Base-by-base conservation (phyloP, 2,797 vertebrate genomes). In the Sciurus carolinensis region DNA sequence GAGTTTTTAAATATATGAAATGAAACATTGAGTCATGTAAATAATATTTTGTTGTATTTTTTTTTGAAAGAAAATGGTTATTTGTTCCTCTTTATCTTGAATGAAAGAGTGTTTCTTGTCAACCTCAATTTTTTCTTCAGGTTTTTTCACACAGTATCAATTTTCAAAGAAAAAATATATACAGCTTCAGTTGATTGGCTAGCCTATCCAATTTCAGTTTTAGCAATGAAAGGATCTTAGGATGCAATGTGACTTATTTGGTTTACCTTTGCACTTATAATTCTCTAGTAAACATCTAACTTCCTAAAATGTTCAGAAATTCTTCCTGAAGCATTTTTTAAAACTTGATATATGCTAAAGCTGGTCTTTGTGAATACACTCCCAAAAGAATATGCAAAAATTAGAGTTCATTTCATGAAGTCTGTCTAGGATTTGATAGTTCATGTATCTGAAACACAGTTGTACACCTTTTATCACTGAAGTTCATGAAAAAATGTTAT, bases 291-390 rank as follows among this genome's bases (percentile, higher is more conserved):
- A 94, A 76, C 1, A 69, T 54, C 26, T 2, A 77, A 72, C 26
- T 75, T 81, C 39, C 47, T 7, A 28, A 33, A n/a, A 44, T 1
- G 1, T 4, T 85, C 7, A 73, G 24, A 20, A 67, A 50, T 73
- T 12, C 75, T 90, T 93, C 42, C 50, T 87, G n/a, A 92, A 87
- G 62, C 3, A 39, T 77, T 95, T 94, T 95, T 9, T n/a, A 87
- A 30, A 64, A 77, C 3, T 33, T 69, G 4, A 39, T n/a, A 75
- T 73, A 52, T 88, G 26, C 18, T 36, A 76, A 15, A 57, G 39
- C 15, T 92, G 20, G 26, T 52, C 10, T 85, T 83, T 72, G n/a
- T 5, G 90, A 80, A 81, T 5, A 18, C 0, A 47, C 0, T 83
- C 28, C 14, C 11, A 84, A 59, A 89, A 81, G 20, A 83, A 85